Evolutionary conservation across 2,797 vertebrate genomes (phyloP).

Genomic region (Anguilla marmorata): DNA sequence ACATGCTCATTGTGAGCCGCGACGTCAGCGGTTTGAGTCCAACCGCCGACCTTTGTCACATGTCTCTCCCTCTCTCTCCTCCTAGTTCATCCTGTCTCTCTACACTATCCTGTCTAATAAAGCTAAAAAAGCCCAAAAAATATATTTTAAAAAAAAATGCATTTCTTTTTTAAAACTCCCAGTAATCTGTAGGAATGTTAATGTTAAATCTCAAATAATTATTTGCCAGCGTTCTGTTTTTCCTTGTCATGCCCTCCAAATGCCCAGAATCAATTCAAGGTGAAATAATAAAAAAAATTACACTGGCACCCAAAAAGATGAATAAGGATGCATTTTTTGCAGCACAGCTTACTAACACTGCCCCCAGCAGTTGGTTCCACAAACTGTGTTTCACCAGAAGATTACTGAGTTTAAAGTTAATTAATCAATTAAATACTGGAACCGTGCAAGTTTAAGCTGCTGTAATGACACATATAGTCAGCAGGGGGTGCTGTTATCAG

Average conservation of each 20-base stretch:
- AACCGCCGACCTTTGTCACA: no score
- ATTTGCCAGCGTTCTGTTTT: not conserved
- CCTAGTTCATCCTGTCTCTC: no score
- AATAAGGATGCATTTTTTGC: not conserved
- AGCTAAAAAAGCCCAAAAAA: no score
- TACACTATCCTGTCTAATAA: no score
- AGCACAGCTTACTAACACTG: not conserved
- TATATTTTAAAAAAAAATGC: no score
- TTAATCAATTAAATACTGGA: not conserved
- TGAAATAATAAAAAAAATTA: not conserved
- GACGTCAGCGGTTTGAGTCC: no score
- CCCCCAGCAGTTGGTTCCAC: not conserved
- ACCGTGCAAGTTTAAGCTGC: not conserved
- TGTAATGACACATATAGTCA: slow-evolving; percentile 45
- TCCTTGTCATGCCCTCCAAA: not conserved
- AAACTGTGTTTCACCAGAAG: not conserved
- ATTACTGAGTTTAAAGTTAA: not conserved
- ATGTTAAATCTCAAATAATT: not conserved
- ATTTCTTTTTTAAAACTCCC: no score
- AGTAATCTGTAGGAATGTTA: not conserved
- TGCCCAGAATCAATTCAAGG: not conserved
- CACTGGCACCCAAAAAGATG: not conserved
- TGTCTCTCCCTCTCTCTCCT: no score
- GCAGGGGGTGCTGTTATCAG: slow-evolving; percentile 71
- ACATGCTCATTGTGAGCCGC: no score